Conservation (phyloP, 2,888 invertebrate species). For the Copidosoma aretas region DNA sequence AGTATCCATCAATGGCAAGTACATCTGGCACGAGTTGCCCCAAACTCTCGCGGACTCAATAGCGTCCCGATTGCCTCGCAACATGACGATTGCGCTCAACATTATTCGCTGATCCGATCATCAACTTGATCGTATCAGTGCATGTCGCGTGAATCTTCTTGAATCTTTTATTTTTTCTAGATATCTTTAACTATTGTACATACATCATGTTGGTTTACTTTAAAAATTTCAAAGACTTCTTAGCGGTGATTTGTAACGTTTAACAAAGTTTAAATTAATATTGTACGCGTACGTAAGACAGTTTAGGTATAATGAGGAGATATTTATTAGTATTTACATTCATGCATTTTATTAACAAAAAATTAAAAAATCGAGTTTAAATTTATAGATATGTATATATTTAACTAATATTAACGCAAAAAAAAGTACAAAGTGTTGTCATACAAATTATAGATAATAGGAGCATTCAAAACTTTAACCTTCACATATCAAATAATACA, state of each 20-base stretch:
- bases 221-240: background rate
- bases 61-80: constrained; percentile 73
- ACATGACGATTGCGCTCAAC: constrained; percentile 81
- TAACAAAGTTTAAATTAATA: constrained; percentile 5
- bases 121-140: constrained; percentile 60
- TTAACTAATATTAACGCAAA: too few relatives aligned
- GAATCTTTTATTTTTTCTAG: background rate
- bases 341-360: too few relatives aligned
- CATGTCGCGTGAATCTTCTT: background rate
- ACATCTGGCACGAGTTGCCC: constrained; percentile 85
- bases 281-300: too few relatives aligned
- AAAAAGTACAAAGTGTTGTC: too few relatives aligned
- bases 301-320: too few relatives aligned
- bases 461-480: too few relatives aligned
- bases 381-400: too few relatives aligned
- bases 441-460: too few relatives aligned
- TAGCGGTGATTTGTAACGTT: constrained; percentile 7
- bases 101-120: constrained; percentile 73
- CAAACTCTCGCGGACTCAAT: constrained; percentile 73
- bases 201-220: background rate
- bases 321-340: too few relatives aligned
- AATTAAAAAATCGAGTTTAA: too few relatives aligned
- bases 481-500: too few relatives aligned
- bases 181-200: constrained; percentile 21
- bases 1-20: constrained; percentile 85